Evolutionary conservation across 1,140 invertebrate genomes (phyloP).

Genomic region (Plectrocnemia conspersa): DNA sequence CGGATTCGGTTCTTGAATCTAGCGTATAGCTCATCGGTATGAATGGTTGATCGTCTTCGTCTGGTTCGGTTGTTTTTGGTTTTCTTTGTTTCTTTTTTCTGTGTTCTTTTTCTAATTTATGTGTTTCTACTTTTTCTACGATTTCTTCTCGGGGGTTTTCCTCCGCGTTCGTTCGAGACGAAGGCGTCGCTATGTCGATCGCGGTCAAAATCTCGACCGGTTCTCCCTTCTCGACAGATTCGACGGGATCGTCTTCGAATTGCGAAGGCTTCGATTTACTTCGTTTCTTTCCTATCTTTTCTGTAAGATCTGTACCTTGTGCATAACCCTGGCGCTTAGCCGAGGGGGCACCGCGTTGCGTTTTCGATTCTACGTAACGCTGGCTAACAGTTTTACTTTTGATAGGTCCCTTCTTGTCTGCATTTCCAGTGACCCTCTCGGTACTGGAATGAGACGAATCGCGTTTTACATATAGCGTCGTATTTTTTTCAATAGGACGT

Average conservation of each 20-base stretch:
- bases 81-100: not conserved
- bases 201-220: constrained; percentile 16
- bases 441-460: constrained; percentile 41
- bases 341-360: constrained; percentile 6
- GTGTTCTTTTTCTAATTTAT: constrained; percentile 37
- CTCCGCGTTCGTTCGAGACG: constrained; percentile 1
- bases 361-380: constrained; percentile 26
- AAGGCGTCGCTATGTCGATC: constrained; percentile 12
- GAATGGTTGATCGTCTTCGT: too few species aligned
- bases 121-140: too few species aligned
- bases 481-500: constrained; percentile 1
- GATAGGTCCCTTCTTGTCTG: constrained; percentile 31
- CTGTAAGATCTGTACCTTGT: not conserved
- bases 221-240: constrained; percentile 26
- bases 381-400: constrained; percentile 31
- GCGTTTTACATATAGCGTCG: not conserved
- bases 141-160: constrained; percentile 21
- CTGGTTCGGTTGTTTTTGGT: not conserved
- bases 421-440: constrained; percentile 35
- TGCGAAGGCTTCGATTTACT: constrained; percentile 20
- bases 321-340: not conserved
- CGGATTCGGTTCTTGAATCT: not conserved
- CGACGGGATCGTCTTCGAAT: constrained; percentile 18
- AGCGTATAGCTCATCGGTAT: too few species aligned
- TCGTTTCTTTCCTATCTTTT: constrained; percentile 31